phyloP scores from a whole-genome alignment of 2,113 vertebrate species.

The Ceuthmochares aereus region DNA sequence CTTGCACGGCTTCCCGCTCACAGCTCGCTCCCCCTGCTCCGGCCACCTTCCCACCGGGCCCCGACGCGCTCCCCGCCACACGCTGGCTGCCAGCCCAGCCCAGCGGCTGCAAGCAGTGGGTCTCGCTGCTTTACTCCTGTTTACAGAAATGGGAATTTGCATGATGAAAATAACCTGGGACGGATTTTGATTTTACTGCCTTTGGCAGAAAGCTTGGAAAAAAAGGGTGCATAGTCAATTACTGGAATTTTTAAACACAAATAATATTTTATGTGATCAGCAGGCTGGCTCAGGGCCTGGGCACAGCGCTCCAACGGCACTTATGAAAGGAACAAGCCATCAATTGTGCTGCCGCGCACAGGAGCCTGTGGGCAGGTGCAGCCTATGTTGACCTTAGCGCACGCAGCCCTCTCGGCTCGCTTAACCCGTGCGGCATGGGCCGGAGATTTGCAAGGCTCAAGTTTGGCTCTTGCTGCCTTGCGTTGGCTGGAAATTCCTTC shows the following conservation, averaged over 20 bases:
- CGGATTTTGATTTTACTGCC: conserved; percentile 83
- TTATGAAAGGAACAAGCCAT: conserved; percentile 78
- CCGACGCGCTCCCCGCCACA: neutral
- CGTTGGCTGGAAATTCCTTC: neutral
- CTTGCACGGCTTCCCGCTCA: neutral
- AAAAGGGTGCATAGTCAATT: conserved; percentile 84
- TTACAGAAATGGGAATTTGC: conserved; percentile 85
- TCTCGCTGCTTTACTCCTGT: conserved; percentile 67
- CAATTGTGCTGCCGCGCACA: conserved; percentile 77
- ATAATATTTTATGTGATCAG: conserved; percentile 89
- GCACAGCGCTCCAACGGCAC: conserved; percentile 77
- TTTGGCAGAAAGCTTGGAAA: conserved; percentile 84
- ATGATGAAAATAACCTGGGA: conserved; percentile 85
- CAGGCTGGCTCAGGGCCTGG: conserved; percentile 80
- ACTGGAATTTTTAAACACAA: conserved; percentile 89
- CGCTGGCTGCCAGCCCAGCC: neutral
- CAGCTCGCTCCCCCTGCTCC: neutral
- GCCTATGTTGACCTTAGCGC: conserved; percentile 71
- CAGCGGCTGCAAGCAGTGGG: neutral
- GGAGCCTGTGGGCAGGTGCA: conserved; percentile 75
- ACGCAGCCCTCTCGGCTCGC: conserved; percentile 9
- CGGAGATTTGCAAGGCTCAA: neutral
- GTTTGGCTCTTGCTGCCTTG: neutral
- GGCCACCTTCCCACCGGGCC: neutral
- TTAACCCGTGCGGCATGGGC: conserved; percentile 64